Evolutionary conservation across 2,113 vertebrate genomes (phyloP), one percentile per base, ranked within the genome.

Genomic region (Apteryx owenii): DNA sequence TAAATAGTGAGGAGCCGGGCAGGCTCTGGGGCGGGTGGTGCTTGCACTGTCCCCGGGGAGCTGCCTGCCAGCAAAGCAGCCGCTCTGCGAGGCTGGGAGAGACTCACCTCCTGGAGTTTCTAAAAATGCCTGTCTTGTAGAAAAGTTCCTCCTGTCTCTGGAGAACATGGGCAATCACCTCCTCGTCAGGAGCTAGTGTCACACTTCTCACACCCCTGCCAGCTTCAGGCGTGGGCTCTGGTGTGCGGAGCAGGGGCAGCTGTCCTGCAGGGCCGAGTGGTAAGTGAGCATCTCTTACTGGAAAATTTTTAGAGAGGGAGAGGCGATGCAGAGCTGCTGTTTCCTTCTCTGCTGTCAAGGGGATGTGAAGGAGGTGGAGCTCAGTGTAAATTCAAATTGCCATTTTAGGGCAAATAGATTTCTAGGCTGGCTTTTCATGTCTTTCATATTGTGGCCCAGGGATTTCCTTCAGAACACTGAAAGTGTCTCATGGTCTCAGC

Each of bases 221-320:
- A 3, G 18, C 13, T 3, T 5, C 11, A 11, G 7, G 11, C 21
- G 3, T 5, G 61, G 18, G 22, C 19, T 53, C 3, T 12, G 7
- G 5, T 8, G 38, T 10, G 40, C 12, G 21, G 68, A 9, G 81
- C 61, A 7, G 53, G 33, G n/a, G 15, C 8, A 3, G 77, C 22
- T 10, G 60, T 7, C 7, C 58, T 13, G 5, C 31, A 21, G n/a
- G 8, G 28, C 6, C 6, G 2, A 2, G 33, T 10, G 29, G 22
- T 3, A 2, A 4, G 16, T 0, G 44, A 31, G 48, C 48, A 3
- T n/a, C 62, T 5, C 17, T 12, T n/a, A 1, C 2, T 33, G 0
- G 23, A 17, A 25, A 8, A 1, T 6, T 15, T 29, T 31, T 9
- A 7, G 2, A 1, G 42, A 6, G 33, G 5, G 9, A n/a, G 20